These are phyloP conservation scores for Syncerus caffer DNA, from an alignment of 2,797 vertebrate species.

Conservation along the genomic window DNA sequence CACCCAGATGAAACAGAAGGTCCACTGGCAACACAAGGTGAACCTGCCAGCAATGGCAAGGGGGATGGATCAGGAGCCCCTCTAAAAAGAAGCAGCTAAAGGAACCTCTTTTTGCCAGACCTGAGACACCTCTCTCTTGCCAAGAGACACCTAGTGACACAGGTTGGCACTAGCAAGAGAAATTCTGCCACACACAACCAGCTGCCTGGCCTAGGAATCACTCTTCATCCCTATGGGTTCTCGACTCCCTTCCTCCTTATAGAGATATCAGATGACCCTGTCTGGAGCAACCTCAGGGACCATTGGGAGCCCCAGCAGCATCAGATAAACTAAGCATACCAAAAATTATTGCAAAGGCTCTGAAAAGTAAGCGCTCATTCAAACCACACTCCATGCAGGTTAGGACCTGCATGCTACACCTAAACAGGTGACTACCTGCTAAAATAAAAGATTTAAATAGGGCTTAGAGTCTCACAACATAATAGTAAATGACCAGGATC, in stretches of 20 bases:
- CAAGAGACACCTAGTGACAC: neutral
- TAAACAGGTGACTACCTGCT: neutral
- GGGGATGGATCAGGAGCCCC: neutral
- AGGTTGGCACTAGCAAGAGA: neutral
- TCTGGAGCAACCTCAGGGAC: neutral
- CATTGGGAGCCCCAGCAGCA: neutral
- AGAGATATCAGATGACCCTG: neutral
- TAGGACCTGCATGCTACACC: neutral
- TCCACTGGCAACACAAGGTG: neutral
- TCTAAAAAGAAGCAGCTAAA: neutral
- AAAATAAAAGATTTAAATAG: conserved; percentile 32
- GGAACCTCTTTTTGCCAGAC: neutral
- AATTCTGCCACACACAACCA: neutral
- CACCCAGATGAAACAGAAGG: neutral
- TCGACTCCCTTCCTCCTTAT: neutral
- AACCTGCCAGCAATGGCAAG: neutral
- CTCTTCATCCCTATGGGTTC: neutral
- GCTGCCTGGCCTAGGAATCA: neutral
- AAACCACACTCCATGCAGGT: neutral
- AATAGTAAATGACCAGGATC: neutral
- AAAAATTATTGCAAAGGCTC: neutral
- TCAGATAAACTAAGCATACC: neutral
- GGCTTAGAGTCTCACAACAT: neutral
- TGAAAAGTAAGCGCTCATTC: neutral
- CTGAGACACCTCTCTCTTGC: neutral